Percentiles rank a stretch among this genome's conserved stretches.
These are phyloP conservation scores for Cygnus atratus DNA, from an alignment of 2,113 vertebrate genomes.

Conservation along the genomic window DNA sequence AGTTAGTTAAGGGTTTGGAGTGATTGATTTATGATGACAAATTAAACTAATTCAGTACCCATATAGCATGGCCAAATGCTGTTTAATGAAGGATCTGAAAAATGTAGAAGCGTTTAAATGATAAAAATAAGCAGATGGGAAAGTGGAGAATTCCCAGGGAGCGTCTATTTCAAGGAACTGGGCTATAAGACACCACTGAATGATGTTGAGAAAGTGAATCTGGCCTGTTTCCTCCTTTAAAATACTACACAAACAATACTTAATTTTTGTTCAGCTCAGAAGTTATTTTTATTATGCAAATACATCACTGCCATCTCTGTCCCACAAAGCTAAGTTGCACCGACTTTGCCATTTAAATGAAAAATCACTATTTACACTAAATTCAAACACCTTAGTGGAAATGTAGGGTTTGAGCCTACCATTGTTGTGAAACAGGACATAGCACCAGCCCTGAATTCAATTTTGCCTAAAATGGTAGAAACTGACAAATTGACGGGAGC, in stretches of 20 bases:
- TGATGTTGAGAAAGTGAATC: neutral
- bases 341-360: neutral
- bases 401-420: neutral
- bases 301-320: neutral
- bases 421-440: neutral
- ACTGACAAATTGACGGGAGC: neutral
- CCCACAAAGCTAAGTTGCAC: neutral
- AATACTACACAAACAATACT: neutral
- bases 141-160: neutral
- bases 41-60: slow-evolving; percentile 63
- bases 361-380: neutral
- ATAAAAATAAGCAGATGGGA: slow-evolving; percentile 43
- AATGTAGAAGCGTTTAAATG: slow-evolving; percentile 13
- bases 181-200: neutral
- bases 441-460: neutral
- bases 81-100: slow-evolving; percentile 36
- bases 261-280: neutral
- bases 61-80: slow-evolving; percentile 51
- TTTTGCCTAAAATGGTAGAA: neutral
- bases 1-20: slow-evolving; percentile 32
- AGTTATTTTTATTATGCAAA: neutral
- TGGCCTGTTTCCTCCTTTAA: neutral
- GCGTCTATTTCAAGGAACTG: neutral
- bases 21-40: slow-evolving; percentile 67
- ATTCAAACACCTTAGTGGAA: neutral